Evolutionary conservation across 2,888 invertebrate genomes (phyloP), one percentile per base, ranked within the genome.

Genomic region (Polyommatus iphigenia): DNA sequence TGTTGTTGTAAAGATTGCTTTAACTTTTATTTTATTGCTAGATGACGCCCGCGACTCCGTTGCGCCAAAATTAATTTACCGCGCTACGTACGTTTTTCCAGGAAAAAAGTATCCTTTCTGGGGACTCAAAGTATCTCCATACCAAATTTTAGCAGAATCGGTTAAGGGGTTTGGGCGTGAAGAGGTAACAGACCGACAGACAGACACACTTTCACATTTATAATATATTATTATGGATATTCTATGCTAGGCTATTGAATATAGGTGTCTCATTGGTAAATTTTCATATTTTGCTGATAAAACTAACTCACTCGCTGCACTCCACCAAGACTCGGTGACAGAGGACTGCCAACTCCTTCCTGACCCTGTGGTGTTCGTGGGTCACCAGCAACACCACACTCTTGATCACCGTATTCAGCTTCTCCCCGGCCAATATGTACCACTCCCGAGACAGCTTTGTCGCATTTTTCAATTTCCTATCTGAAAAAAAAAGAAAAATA

Each of bases 351-450:
- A 97, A 91, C 87, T 96, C 96, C 77, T 87, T 87, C 76, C 97
- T 91, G 79, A 97, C 96, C 87, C 88, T 92, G 76, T 87, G 88
- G 81, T 97, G 95, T 1, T 95, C 91, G 86, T 97, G 96, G 2
- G 94, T 92, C 1, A 95, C 92, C 46, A 97, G 85, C 57, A 89
- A 88, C 5, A 91, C 87, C 18, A 97, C 88, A 77, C 95, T 91
- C 54, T 86, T 86, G 2, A 95, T 92, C 15, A 95, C 89, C 3
- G 90, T 80, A 8, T 91, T 87, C 75, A 96, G 86, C 84, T 96
- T 96, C 62, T 91, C 89, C 59, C 95, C 95, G 8, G 95, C 95
- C 83, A 95, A 91, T 76, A 85, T 83, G 82, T 95, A 95, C 96
- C 96, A 96, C 77, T 95, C 91, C 2, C 87, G 84, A 41, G 93